Conservation (phyloP, 1,140 invertebrate species). For the Dendrolimus punctatus region DNA sequence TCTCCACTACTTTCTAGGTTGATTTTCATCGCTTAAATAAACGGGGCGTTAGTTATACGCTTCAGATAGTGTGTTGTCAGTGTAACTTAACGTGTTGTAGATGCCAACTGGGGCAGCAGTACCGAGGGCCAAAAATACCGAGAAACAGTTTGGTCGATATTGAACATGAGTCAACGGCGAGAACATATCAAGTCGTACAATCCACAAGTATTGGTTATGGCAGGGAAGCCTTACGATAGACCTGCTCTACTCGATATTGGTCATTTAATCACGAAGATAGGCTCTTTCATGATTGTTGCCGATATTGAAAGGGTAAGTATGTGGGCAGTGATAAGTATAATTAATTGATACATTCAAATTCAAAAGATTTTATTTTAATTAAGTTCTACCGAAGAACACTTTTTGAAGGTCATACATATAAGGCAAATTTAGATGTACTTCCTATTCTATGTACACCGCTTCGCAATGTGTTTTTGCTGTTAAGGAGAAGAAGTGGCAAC, state of each 20-base stretch:
- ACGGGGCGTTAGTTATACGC: no score
- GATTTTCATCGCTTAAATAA: no score
- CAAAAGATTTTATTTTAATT: no score
- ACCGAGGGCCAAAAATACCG: constrained; percentile 93
- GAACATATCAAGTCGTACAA: constrained; percentile 96
- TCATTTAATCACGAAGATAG: constrained; percentile 90
- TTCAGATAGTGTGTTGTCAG: no score
- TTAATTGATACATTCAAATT: no score
- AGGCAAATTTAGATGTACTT: no score
- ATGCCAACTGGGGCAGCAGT: constrained; percentile 98
- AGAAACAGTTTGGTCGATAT: constrained; percentile 76
- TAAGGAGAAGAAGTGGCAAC: no score
- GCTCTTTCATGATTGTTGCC: constrained; percentile 89
- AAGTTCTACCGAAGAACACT: no score
- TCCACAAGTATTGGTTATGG: constrained; percentile 88
- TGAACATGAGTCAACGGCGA: constrained; percentile 78
- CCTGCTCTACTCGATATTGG: constrained; percentile 91
- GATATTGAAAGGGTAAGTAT: constrained; percentile 81
- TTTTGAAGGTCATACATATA: no score
- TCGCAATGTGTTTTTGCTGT: no score
- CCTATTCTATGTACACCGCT: no score
- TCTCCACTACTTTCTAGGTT: no score
- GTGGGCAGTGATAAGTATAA: neutral
- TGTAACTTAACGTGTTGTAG: constrained; percentile 59
- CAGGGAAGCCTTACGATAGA: constrained; percentile 82